Evolutionary conservation across 2,797 vertebrate genomes (phyloP).

Genomic region (Microctenopoma stevenorrisi): DNA sequence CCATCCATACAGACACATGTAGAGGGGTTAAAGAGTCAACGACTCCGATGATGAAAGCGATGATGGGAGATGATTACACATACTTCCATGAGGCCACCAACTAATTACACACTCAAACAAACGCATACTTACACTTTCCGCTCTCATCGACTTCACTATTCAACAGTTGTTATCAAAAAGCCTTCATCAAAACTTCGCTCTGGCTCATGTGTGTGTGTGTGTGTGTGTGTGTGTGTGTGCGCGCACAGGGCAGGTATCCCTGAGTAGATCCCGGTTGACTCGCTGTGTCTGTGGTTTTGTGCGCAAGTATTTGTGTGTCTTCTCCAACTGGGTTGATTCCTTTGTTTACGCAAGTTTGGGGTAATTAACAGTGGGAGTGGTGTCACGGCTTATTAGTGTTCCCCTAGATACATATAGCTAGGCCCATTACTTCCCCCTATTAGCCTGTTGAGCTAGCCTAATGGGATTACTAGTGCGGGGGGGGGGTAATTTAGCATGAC

Average conservation of each 20-base stretch:
- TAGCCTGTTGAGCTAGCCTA: constrained; percentile 99
- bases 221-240: constrained; percentile 7
- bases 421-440: constrained; percentile 99
- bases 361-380: constrained; percentile 99
- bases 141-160: constrained; percentile 45
- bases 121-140: constrained; percentile 44
- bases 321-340: constrained; percentile 82
- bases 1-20: constrained; percentile 80
- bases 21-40: constrained; percentile 80
- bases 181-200: constrained; percentile 41
- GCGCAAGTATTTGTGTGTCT: constrained; percentile 54
- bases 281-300: constrained; percentile 31
- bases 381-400: constrained; percentile 99
- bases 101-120: constrained; percentile 75
- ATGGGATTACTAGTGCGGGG: constrained; percentile 98
- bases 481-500: constrained; percentile 99
- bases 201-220: constrained; percentile 22
- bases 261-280: constrained; percentile 28
- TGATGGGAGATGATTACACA: constrained; percentile 81
- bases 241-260: constrained; percentile 11
- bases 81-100: constrained; percentile 77
- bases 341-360: constrained; percentile 95
- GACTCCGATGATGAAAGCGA: constrained; percentile 85
- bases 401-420: constrained; percentile 92
- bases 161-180: constrained; percentile 48